These are phyloP conservation scores for Drosophila subsilvestris DNA, from an alignment of 2,888 invertebrate genomes.

Conservation along the genomic window DNA sequence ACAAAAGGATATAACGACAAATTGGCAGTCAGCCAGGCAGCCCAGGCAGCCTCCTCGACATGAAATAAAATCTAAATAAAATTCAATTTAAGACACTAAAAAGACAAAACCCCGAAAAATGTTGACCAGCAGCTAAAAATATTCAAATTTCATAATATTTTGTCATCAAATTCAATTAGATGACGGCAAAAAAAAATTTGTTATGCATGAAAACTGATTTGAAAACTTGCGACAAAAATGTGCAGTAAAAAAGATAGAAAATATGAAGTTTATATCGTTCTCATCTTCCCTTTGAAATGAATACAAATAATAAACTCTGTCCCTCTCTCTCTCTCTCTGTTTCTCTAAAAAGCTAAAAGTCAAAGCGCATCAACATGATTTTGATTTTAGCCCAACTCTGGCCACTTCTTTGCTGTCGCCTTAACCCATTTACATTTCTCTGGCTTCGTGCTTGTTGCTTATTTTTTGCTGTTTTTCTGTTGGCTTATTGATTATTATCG, in stretches of 20 bases:
- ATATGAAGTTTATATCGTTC: too few relatives aligned
- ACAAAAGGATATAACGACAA: constrained; percentile 4
- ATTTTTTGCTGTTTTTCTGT: too few relatives aligned
- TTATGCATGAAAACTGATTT: constrained; percentile 22
- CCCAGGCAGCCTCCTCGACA: constrained; percentile 29
- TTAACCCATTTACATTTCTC: too few relatives aligned
- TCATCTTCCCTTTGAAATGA: too few relatives aligned
- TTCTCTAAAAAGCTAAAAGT: too few relatives aligned
- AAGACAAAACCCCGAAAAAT: constrained; percentile 3
- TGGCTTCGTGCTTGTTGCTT: too few relatives aligned
- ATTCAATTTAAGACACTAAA: constrained; percentile 19
- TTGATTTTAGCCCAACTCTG: too few relatives aligned
- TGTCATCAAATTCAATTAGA: constrained; percentile 72
- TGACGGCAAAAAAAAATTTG: constrained; percentile 31
- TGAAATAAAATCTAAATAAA: constrained; percentile 55
- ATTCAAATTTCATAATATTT: constrained; percentile 50
- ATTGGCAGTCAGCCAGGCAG: constrained; percentile 37
- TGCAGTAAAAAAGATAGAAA: not conserved
- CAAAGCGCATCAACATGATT: too few relatives aligned
- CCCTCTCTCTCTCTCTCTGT: too few relatives aligned
- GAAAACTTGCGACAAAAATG: not conserved
- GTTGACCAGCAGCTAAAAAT: constrained; percentile 15
- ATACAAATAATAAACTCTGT: too few relatives aligned
- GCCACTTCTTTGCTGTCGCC: too few relatives aligned
- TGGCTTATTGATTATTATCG: not conserved